Evolutionary conservation across 2,888 invertebrate genomes (phyloP), one percentile per base, ranked within the genome.

Genomic region (Cantharis flavilabris): DNA sequence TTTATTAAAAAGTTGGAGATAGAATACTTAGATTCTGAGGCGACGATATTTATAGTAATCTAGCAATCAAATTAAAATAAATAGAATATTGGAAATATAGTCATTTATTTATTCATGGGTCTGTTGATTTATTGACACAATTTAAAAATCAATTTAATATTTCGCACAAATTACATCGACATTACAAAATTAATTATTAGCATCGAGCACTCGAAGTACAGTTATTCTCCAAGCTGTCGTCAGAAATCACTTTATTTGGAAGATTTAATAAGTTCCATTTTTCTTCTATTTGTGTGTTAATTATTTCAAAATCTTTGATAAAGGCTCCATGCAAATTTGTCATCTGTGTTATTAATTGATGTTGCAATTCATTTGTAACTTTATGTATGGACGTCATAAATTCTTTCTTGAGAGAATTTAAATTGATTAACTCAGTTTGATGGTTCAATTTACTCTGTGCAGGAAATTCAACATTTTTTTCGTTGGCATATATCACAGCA

Each of bases 261-360:
- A 80, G 72, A 11, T 81, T 84, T 71, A 86, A 82, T 14, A 85
- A 75, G 63, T 85, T 83, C 85, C 86, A 87, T 62, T 86, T 84
- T 5, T 83, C 84, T 20, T 82, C 80, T 79, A 86, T 84, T 11
- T 84, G 82, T 14, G 77, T 77, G 64, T 84, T 82, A 28, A 87
- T 83, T 11, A 84, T 84, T 10, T 83, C 82, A 73, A 87, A 86
- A 79, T 87, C 87, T 65, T 82, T 85, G 33, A 83, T 80, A 16
- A 87, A 80, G 73, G 85, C 86, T 3, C 79, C 81, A 73, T 86
- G 84, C 71, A 86, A 83, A 79, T 84, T 85, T 16, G 76, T 76
- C 78, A 86, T 85, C 28, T 87, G 86, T 49, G 83, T 82, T 1
- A 79, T 77, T 62, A 86, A 71, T 71, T 86, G 85, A 10, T 74